phyloP scores from a whole-genome alignment of 2,888 invertebrate genomes.

The Griposia aprilina region DNA sequence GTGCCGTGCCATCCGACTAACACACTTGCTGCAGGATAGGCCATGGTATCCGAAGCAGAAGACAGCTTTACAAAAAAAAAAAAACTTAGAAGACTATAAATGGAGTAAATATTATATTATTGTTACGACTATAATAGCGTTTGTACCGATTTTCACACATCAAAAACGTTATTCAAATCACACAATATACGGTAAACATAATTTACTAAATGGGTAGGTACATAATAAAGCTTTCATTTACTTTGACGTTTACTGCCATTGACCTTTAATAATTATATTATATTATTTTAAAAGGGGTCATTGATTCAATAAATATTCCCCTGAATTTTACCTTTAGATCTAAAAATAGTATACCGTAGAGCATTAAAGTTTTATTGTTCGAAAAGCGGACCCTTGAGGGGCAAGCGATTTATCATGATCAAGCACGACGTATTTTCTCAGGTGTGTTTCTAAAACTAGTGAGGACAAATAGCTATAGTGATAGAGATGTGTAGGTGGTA shows the following conservation, averaged over 20 bases:
- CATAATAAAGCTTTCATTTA: slow-evolving; percentile 1
- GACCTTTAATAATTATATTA: slow-evolving; percentile 17
- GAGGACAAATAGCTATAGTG: background rate
- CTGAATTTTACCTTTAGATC: slow-evolving; percentile 13
- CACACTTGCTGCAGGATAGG: too few species aligned
- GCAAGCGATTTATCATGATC: slow-evolving; percentile 50
- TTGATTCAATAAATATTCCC: slow-evolving; percentile 5
- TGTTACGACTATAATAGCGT: background rate
- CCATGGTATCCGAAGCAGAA: too few species aligned
- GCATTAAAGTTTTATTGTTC: slow-evolving; percentile 50
- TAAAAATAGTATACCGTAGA: slow-evolving; percentile 41
- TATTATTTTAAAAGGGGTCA: slow-evolving; percentile 27
- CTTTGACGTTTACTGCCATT: background rate
- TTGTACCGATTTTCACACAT: background rate
- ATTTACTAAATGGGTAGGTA: too few species aligned
- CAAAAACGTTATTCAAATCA: slow-evolving; percentile 15
- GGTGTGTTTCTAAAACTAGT: slow-evolving; percentile 22
- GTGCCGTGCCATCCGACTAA: too few species aligned
- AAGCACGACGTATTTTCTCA: slow-evolving; percentile 34
- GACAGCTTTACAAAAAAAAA: background rate
- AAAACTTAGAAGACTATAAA: background rate
- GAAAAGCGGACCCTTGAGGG: slow-evolving; percentile 1
- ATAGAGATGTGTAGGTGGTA: slow-evolving; percentile 8
- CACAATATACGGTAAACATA: background rate
- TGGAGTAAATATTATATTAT: background rate